Base-by-base conservation (phyloP, 2,888 invertebrate species). In the Leptinotarsa tumamoca region DNA sequence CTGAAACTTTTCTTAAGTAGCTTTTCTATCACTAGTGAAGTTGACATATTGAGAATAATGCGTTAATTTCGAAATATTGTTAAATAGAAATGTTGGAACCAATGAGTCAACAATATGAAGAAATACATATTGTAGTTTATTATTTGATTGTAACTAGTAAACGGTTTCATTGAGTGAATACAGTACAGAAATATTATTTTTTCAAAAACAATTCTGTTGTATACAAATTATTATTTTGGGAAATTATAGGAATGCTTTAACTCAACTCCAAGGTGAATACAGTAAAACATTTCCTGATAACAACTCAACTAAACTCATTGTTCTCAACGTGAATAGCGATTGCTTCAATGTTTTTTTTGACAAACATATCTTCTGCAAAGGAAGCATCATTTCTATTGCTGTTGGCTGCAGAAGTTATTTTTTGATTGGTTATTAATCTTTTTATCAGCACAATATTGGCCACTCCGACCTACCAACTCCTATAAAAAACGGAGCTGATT, bases 361-460 rank as follows among this genome's bases (percentile, higher is more conserved):
- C 58, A 52, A 52, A 17, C n/a, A n/a, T 3, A 43, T 43, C 0
- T 43, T 10, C 2, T 43, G 43, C 43, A 43, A 43, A 43, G 2
- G 33, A 43, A 43, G 43, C 43, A 33, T 27, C 5, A 63, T 33
- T 63, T 63, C 43, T 63, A 33, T 33, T 63, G 43, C 43, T 63
- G n/a, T 43, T 63, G 63, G 63, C 63, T 63, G 63, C 63, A 17
- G n/a, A 63, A 43, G 27, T n/a, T 63, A 27, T n/a, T 63, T 63
- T 63, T 33, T 63, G 56, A 63, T 56, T 71, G 68, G 68, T 74
- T 43, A 71, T 72, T 77, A 67, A 77, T 66, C 71, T 80, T 77
- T 33, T 79, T 77, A 75, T 78, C 76, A 80, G 80, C 80, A 80
- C 78, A 79, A 79, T 74, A 80, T 80, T 72, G 80, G 80, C 78